phyloP scores from a whole-genome alignment of 2,113 vertebrate species.

The Pitta sordida region DNA sequence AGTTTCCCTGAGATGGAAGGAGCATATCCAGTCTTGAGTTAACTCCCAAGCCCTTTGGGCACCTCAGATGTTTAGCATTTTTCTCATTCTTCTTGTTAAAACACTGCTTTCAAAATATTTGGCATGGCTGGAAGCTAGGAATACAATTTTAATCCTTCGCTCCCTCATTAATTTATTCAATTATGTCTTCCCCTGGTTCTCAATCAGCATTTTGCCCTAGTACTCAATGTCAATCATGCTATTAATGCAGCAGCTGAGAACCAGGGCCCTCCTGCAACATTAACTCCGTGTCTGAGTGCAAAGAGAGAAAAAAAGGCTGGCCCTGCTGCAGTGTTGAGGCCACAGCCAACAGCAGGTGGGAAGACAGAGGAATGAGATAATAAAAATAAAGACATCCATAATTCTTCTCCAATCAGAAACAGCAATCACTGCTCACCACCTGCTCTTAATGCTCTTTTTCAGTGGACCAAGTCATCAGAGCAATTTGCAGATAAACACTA shows the following conservation, averaged over 20 bases:
- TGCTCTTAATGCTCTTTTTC: conserved; percentile 27
- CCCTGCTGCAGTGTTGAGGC: not conserved
- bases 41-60: not conserved
- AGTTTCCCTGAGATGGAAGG: not conserved
- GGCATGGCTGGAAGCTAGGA: not conserved
- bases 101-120: not conserved
- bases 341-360: conserved; percentile 21
- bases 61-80: not conserved
- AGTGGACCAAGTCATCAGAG: not conserved
- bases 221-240: not conserved
- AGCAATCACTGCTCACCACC: conserved; percentile 36
- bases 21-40: not conserved
- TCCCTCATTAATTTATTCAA: not conserved
- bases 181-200: not conserved
- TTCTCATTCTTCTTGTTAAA: not conserved
- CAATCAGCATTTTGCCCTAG: not conserved
- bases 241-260: not conserved
- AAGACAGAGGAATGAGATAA: not conserved
- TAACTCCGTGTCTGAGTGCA: not conserved
- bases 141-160: not conserved
- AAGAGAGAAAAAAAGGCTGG: not conserved
- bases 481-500: conserved; percentile 8
- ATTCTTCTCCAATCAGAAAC: conserved; percentile 19
- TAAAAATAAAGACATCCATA: not conserved
- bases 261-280: not conserved